Evolutionary conservation across 2,113 vertebrate genomes (phyloP).

Genomic region (Alaudala cheleensis): DNA sequence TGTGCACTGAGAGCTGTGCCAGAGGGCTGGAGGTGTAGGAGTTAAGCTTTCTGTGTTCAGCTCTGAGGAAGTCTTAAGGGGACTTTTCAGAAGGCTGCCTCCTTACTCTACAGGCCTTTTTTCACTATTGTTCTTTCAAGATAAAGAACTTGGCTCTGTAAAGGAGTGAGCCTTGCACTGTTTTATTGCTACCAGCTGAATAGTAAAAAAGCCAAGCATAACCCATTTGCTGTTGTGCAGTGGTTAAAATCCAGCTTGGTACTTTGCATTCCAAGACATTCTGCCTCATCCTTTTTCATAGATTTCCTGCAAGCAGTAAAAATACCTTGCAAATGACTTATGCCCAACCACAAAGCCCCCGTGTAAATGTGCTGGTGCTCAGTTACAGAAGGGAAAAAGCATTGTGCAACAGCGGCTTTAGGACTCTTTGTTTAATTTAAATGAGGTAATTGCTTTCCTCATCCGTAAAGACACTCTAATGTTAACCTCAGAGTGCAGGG

Average conservation of each 20-base stretch:
- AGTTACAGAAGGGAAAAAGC: slow-evolving; percentile 48
- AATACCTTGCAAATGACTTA: slow-evolving; percentile 42
- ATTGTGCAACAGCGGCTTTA: not conserved
- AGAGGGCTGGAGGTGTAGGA: not conserved
- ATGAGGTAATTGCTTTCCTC: not conserved
- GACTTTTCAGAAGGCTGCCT: slow-evolving; percentile 43
- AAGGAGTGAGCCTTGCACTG: slow-evolving; percentile 38
- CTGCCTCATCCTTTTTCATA: slow-evolving; percentile 41
- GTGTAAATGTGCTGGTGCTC: slow-evolving; percentile 38
- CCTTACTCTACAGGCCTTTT: slow-evolving; percentile 40
- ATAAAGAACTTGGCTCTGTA: slow-evolving; percentile 50
- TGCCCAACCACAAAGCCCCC: slow-evolving; percentile 24
- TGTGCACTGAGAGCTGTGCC: not conserved
- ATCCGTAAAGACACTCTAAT: not conserved
- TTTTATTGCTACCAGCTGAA: slow-evolving; percentile 65
- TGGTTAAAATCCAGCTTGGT: slow-evolving; percentile 50
- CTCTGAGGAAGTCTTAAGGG: slow-evolving; percentile 16
- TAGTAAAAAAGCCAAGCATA: slow-evolving; percentile 55
- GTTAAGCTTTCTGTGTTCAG: slow-evolving; percentile 1
- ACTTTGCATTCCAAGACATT: slow-evolving; percentile 33
- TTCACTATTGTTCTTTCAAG: slow-evolving; percentile 57
- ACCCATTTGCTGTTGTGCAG: slow-evolving; percentile 53
- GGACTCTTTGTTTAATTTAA: slow-evolving; percentile 27
- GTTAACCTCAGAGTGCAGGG: not conserved
- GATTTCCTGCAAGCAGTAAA: slow-evolving; percentile 55